Evolutionary conservation across 1,140 invertebrate species (phyloP), one percentile per base, ranked within the genome.

Genomic region (Drosophila aff.): DNA sequence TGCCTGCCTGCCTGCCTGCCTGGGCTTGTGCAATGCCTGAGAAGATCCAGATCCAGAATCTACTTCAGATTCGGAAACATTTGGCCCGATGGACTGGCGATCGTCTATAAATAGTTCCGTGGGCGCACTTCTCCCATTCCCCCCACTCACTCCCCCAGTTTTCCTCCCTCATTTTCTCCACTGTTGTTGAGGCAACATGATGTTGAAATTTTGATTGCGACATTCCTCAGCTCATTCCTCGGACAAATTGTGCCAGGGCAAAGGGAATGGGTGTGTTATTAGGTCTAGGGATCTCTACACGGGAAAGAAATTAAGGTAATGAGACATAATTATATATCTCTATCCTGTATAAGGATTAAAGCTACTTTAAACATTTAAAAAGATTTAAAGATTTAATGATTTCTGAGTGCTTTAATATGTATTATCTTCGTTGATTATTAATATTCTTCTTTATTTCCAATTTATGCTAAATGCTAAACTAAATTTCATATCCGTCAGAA

Each of bases 181-280:
- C 67, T 43, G n/a, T 31, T 28, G 33, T 41, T 55, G 67, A 41
- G 41, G 68, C 71, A 89, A 84, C 85, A 84, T 57, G 85, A 89
- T 89, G 85, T 89, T 90, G 86, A 89, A 89, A 89, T 90, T 89
- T 90, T 91, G 85, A 89, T 89, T 89, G 85, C 85, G 86, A 89
- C 85, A 89, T 89, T 89, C 81, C 76, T 79, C 58, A 28, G 81
- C 68, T 50, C 59, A 63, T 69, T 76, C 68, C 57, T 41, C 26
- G 55, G 53, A 90, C 84, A 89, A 89, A 89, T 89, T 89, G 84
- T 81, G 81, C 74, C 59, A 72, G 68, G 62, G 74, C 46, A 66
- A 64, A 65, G 75, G 52, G 49, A 38, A 43, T 66, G 47, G 52
- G 67, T 46, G 13, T 58, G 18, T 60, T 43, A 65, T 79, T 49